phyloP scores from a whole-genome alignment of 2,797 vertebrate genomes.

The Liasis olivaceus region DNA sequence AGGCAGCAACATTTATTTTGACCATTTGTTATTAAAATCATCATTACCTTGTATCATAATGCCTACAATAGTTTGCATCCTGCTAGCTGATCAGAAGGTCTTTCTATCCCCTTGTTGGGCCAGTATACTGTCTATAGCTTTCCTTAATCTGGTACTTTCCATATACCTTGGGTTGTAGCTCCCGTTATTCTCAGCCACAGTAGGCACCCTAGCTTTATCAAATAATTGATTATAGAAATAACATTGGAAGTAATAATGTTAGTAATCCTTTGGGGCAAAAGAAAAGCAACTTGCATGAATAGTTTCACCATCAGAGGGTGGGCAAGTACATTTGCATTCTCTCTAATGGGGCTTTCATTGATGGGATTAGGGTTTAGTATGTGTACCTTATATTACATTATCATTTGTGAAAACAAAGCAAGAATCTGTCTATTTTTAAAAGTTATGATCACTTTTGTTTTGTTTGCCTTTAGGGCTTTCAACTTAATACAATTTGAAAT shows the following conservation, averaged over 20 bases:
- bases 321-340: background rate
- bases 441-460: background rate
- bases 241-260: background rate
- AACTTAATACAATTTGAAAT: background rate
- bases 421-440: background rate
- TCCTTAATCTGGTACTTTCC: background rate
- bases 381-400: background rate
- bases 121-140: background rate
- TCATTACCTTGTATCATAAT: background rate
- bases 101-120: background rate
- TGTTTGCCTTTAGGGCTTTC: background rate
- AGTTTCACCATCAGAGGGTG: constrained; percentile 18
- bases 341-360: background rate
- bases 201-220: background rate
- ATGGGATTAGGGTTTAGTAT: background rate
- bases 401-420: background rate
- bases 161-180: background rate
- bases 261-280: constrained; percentile 17
- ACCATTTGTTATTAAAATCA: background rate
- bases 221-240: background rate
- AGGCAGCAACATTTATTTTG: background rate
- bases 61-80: background rate
- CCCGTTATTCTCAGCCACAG: background rate
- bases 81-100: background rate
- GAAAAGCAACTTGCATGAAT: constrained; percentile 5